phyloP scores from a whole-genome alignment of 2,113 vertebrate species.

The Sphaerodactylus townsendi region DNA sequence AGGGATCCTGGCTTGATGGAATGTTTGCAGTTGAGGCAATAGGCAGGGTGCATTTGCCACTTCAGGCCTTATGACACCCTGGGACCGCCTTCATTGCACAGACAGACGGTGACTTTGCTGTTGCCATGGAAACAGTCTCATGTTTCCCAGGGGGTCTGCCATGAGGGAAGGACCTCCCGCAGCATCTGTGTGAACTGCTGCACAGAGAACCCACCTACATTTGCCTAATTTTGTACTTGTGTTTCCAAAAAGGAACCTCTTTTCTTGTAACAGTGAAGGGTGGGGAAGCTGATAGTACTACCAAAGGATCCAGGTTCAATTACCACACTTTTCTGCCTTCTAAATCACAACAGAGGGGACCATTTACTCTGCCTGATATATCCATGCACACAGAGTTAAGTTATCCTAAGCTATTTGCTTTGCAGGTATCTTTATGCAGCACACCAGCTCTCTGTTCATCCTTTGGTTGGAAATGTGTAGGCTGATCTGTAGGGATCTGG shows the following conservation, averaged over 20 bases:
- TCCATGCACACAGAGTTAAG: not conserved
- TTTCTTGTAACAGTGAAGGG: not conserved
- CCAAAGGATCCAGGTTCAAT: not conserved
- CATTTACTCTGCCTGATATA: not conserved
- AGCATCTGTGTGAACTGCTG: not conserved
- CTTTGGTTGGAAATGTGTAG: not conserved
- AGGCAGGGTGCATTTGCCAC: conserved; percentile 8
- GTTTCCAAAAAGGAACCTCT: not conserved
- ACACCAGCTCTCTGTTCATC: not conserved
- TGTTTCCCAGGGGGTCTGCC: not conserved
- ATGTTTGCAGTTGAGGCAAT: not conserved
- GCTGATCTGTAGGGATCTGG: not conserved
- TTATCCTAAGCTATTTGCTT: not conserved
- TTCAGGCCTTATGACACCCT: conserved; percentile 13
- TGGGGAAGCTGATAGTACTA: not conserved
- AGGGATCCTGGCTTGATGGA: not conserved
- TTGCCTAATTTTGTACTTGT: not conserved
- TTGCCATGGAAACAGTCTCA: conserved; percentile 56
- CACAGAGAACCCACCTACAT: not conserved
- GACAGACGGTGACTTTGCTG: conserved; percentile 26
- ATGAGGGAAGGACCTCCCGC: conserved; percentile 4
- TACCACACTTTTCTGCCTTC: not conserved
- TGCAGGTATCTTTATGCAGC: not conserved
- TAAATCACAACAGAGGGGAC: not conserved
- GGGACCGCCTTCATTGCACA: not conserved